Conservation (phyloP, 2,888 invertebrate species). For the Bellardia pandia region DNA sequence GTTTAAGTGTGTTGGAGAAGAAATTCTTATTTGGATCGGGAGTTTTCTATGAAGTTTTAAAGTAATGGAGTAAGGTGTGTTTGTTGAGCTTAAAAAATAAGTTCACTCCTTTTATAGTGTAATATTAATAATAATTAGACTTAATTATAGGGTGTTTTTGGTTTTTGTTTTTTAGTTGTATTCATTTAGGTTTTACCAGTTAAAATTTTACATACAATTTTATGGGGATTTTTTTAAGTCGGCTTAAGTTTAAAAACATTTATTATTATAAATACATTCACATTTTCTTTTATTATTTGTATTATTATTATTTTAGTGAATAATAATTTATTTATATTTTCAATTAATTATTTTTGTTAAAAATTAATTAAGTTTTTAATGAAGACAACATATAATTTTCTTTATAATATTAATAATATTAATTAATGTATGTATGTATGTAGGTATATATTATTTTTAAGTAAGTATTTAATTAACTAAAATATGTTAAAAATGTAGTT, state of each 20-base stretch:
- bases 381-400: slow-evolving; percentile 65
- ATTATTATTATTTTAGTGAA: slow-evolving; percentile 1
- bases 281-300: slow-evolving; percentile 41
- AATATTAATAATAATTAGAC: slow-evolving; percentile 31
- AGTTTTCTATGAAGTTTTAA: slow-evolving; percentile 69
- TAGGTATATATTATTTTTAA: slow-evolving; percentile 61
- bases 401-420: slow-evolving; percentile 3
- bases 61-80: slow-evolving; percentile 47
- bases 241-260: slow-evolving; percentile 67
- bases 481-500: slow-evolving; percentile 38
- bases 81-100: slow-evolving; percentile 60
- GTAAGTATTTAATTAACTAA: slow-evolving; percentile 16
- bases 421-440: slow-evolving; percentile 54
- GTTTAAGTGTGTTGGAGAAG: background rate
- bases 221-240: slow-evolving; percentile 20
- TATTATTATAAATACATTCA: slow-evolving; percentile 66
- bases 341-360: background rate
- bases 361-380: slow-evolving; percentile 47
- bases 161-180: slow-evolving; percentile 10
- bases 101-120: slow-evolving; percentile 52
- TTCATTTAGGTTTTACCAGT: slow-evolving; percentile 22
- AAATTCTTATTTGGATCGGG: slow-evolving; percentile 45
- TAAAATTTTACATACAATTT: slow-evolving; percentile 70
- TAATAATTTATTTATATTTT: slow-evolving; percentile 13
- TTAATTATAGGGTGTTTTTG: slow-evolving; percentile 35